Evolutionary conservation across 2,888 invertebrate species (phyloP), one percentile per base, ranked within the genome.

Genomic region (Torymus texanus): DNA sequence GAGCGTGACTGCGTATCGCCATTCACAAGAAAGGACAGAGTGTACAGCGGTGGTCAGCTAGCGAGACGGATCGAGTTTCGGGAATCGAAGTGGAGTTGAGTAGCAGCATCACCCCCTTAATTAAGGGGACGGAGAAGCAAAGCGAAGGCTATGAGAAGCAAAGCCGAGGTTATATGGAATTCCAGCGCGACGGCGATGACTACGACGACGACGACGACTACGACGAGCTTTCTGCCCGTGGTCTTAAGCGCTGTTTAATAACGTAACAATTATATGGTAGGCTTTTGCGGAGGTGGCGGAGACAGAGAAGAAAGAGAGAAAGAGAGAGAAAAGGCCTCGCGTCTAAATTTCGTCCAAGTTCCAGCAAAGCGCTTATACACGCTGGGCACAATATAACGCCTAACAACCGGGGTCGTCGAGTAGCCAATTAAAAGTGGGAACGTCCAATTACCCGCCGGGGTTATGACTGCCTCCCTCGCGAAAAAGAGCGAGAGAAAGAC

Each of bases 181-280:
- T 41, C 41, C 41, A 41, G 41, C 8, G 41, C 41, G 41, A 41
- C 41, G 41, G 41, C 41, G 41, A 29, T 29, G 29, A 8, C 41
- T 5, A 41, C 41, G 41, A 41, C 41, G 8, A 41, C 41, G 41
- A 41, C 41, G 41, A 41, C 41, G 41, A 41, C 41, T 0, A 41
- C 41, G 41, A 41, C 41, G 41, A 41, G 41, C 41, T 41, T 41
- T 41, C 41, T 41, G 41, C 41, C 41, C 41, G 51, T 8, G 78
- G 83, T 85, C 85, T 86, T 88, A 87, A 89, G 86, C 87, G 88
- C 85, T 88, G 87, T 89, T 89, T 88, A 90, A 90, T 90, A 90
- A 90, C 87, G 86, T 87, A 89, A 88, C 88, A 88, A 89, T 90
- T 88, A 90, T 89, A 89, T 88, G 87, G 88, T 88, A 87, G 88